Evolutionary conservation across 2,113 vertebrate genomes (phyloP), one percentile per base, ranked within the genome.

Genomic region (Verasper variegatus): DNA sequence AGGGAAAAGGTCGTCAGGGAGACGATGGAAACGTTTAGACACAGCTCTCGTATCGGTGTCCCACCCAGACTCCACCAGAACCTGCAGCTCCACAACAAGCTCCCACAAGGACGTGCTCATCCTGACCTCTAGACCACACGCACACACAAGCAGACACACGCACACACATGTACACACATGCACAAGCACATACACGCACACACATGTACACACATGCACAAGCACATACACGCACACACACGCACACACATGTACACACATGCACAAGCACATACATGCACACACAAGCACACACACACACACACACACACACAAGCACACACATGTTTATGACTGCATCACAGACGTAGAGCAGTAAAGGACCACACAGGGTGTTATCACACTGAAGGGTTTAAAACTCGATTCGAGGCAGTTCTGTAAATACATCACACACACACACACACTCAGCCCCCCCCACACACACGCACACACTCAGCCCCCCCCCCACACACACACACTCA

Each of bases 301-400:
- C 20, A 9, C 49, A 52, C 49, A 52, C 18, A n/a, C 49, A 51
- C 47, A 14, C 40, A 27, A 1, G 1, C 26, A 56, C 23, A 67
- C 52, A 24, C 65, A 55, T 9, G 11, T 18, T 57, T 3, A 35
- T 42, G 13, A 1, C 4, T 51, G 56, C 37, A 58, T 31, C 35
- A 56, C 21, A 66, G 47, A 37, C 8, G 9, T 9, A 47, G 45
- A 13, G 35, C 58, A 35, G 37, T n/a, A 21, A 42, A 3, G 10
- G 66, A 42, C 84, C 80, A 69, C 80, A 61, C 76, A 78, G 59
- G 15, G 21, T n/a, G 27, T 27, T 27, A 37, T 69, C 27, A 27
- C 51, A 0, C 23, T 24, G 21, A 9, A 49, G 47, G 40, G 40
- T 52, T 52, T 20, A 52, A 52, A 55, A 8, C 61, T 49, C 1